Conservation (phyloP, 2,888 invertebrate genomes). For the Neoscelio sp. region DNA sequence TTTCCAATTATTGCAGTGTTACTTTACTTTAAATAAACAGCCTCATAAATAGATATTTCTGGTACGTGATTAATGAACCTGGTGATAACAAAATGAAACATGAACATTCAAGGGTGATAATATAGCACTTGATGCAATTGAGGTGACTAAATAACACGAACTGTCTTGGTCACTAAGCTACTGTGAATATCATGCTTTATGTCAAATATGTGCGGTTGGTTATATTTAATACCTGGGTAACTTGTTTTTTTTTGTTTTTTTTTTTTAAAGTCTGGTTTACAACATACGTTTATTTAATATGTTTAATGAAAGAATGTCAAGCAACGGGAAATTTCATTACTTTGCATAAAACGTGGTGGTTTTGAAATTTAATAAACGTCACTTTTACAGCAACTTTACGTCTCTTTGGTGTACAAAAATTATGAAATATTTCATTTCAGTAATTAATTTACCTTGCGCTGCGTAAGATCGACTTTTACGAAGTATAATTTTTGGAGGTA, state of each 20-base stretch:
- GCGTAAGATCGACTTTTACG: constrained; percentile 5
- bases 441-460: constrained; percentile 9
- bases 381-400: background rate
- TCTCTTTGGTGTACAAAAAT: background rate
- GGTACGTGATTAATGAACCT: constrained; percentile 13
- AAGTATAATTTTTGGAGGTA: too few species aligned
- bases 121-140: constrained; percentile 27
- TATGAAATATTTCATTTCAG: constrained; percentile 6
- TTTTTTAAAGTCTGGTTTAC: background rate
- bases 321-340: constrained; percentile 29
- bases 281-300: background rate
- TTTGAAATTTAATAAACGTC: constrained; percentile 10
- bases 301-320: constrained; percentile 13
- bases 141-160: constrained; percentile 19
- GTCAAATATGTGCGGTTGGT: constrained; percentile 3
- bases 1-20: too few species aligned
- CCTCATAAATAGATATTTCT: constrained; percentile 27
- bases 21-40: too few species aligned
- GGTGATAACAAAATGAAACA: constrained; percentile 24
- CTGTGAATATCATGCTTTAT: constrained; percentile 35
- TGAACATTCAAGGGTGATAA: constrained; percentile 13
- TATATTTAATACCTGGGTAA: constrained; percentile 2
- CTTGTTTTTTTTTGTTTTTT: too few species aligned
- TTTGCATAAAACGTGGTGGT: background rate
- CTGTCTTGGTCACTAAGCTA: constrained; percentile 27